Evolutionary conservation across 2,888 invertebrate genomes (phyloP), one percentile per base, ranked within the genome.

Genomic region (Leptinotarsa tumamoca): DNA sequence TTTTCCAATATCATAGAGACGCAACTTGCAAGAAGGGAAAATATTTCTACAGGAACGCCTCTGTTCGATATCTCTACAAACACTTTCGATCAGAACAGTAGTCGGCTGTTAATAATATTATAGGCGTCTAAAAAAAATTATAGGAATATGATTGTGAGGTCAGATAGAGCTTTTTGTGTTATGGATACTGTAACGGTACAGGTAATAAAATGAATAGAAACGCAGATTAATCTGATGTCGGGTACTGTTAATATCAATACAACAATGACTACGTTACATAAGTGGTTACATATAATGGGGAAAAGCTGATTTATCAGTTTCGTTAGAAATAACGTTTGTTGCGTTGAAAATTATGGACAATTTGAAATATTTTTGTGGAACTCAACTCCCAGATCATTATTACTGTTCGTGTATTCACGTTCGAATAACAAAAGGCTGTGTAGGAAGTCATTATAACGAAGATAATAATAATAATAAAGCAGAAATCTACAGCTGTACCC

Each of bases 161-260:
- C 68, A 72, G 77, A 77, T 68, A 68, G 10, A 17, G 43, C 68
- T 54, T 75, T 72, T 74, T 71, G 27, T 75, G 75, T 72, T 74
- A 71, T 54, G 69, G 74, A 69, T 77, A 77, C 68, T 63, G 54
- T 77, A 77, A 77, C 77, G 77, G 77, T 77, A 76, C 67, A 58
- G 58, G 70, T 58, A 58, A 70, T 70, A 70, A 70, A 70, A 70
- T 70, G 58, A 70, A 58, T 70, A 51, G 70, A 58, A 61, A 58
- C 70, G 50, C n/a, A 73, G 68, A 73, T 68, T 69, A 63, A 73
- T 68, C 73, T 68, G 63, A 63, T 43, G 63, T 52, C 73, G 63
- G 51, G 73, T 61, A 72, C 72, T 61, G 72, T 72, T 72, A 72
- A 33, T 72, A 68, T 72, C 61, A 72, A n/a, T 54, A 68, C 68